phyloP scores from a whole-genome alignment of 2,113 vertebrate species.

The Misgurnus anguillicaudatus region DNA sequence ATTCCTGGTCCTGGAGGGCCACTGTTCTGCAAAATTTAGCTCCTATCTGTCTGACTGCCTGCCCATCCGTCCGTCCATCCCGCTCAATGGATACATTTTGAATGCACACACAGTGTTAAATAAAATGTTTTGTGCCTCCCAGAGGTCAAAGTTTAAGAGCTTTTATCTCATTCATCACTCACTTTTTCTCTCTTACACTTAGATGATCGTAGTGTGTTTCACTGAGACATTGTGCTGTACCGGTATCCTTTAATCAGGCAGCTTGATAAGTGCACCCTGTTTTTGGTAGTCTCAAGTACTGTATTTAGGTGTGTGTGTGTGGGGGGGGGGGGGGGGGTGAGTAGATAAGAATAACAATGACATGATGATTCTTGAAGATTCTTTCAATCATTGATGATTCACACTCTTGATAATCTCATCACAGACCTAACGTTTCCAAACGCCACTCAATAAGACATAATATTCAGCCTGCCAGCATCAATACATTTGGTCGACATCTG shows the following conservation, averaged over 20 bases:
- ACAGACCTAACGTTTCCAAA: background rate
- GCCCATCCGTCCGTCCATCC: no score
- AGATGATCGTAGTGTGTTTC: background rate
- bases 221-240: background rate
- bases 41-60: no score
- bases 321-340: background rate
- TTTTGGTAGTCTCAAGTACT: constrained; percentile 1
- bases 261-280: background rate
- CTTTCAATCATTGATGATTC: background rate
- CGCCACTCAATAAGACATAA: background rate
- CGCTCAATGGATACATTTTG: no score
- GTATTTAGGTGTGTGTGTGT: background rate
- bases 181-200: constrained; percentile 2
- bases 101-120: no score
- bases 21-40: no score
- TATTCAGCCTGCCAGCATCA: background rate
- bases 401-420: background rate
- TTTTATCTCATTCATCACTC: constrained; percentile 14
- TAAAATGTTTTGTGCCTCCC: background rate
- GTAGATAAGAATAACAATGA: constrained; percentile 24
- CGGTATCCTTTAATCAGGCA: background rate
- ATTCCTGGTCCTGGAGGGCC: no score
- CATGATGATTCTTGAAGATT: background rate
- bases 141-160: constrained; percentile 51
- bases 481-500: background rate